Evolutionary conservation across 2,113 vertebrate genomes (phyloP).

Genomic region (Neotoma lepida): DNA sequence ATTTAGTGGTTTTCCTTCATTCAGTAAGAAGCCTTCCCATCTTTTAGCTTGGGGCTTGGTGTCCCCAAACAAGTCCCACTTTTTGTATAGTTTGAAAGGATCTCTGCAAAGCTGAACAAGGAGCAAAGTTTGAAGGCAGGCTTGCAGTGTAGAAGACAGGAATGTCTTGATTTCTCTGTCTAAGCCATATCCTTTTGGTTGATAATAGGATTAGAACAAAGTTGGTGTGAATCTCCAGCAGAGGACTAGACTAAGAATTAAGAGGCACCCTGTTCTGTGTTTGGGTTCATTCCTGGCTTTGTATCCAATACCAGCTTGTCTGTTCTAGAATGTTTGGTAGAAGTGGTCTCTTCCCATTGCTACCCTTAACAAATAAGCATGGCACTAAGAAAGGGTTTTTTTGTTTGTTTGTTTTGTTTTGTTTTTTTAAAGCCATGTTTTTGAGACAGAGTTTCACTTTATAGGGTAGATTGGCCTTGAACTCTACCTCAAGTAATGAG

Average conservation of each 20-base stretch:
- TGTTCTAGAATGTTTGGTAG: slow-evolving; percentile 19
- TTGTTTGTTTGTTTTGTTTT: neutral
- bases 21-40: neutral
- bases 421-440: neutral
- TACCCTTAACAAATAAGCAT: slow-evolving; percentile 9
- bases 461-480: neutral
- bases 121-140: neutral
- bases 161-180: slow-evolving; percentile 7
- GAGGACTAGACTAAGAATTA: neutral
- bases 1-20: neutral
- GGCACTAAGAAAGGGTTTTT: neutral
- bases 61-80: neutral
- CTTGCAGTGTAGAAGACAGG: slow-evolving; percentile 30
- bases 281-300: slow-evolving; percentile 20
- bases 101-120: neutral
- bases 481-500: too few species aligned
- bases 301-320: neutral
- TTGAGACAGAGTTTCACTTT: neutral
- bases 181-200: neutral
- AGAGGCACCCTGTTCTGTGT: neutral
- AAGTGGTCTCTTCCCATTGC: neutral
- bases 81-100: neutral
- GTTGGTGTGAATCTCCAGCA: neutral
- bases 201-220: neutral
- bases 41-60: neutral